Evolutionary conservation across 2,113 vertebrate species (phyloP), one percentile per base, ranked within the genome.

Genomic region (Talpa occidentalis): DNA sequence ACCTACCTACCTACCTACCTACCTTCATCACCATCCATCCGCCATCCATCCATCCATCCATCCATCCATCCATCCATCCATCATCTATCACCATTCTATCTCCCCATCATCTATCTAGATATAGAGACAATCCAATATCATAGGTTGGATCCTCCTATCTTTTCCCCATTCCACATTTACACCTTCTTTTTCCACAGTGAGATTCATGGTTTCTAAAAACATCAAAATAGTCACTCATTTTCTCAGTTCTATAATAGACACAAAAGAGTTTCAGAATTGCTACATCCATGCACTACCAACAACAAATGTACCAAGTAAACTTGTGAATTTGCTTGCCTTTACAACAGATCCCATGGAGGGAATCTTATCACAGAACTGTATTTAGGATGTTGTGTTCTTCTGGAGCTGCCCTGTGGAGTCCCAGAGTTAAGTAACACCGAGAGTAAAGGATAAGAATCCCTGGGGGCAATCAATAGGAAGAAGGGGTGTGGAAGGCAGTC

Each of bases 201-300:
- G 67, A 77, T 44, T 79, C 11, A 44, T 78, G 47, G 32, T 74
- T 96, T 88, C 16, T 26, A 76, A 54, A 37, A 17, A 22, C 44
- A 79, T 73, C 60, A 73, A 72, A 60, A 24, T 69, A 74, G n/a
- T 82, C 85, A 59, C 60, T 83, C 10, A 93, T 91, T 91, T 88
- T 21, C 49, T 88, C 62, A 11, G 17, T 37, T 10, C 10, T 66
- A 44, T 10, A 80, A 35, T 19, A 80, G 49, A 62, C 8, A 40
- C 47, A n/a, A 73, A 49, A 44, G 37, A 81, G 54, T 70, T 90
- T 49, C 62, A 81, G 17, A 93, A 90, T 56, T 70, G 76, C 76
- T 42, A 54, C 4, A 72, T 3, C 49, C 37, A 42, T 40, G 84
- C 12, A 81, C 11, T 42, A 47, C 10, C 37, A 77, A 91, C 35